Evolutionary conservation across 2,797 vertebrate genomes (phyloP).

Genomic region (Pipistrellus nathusii): DNA sequence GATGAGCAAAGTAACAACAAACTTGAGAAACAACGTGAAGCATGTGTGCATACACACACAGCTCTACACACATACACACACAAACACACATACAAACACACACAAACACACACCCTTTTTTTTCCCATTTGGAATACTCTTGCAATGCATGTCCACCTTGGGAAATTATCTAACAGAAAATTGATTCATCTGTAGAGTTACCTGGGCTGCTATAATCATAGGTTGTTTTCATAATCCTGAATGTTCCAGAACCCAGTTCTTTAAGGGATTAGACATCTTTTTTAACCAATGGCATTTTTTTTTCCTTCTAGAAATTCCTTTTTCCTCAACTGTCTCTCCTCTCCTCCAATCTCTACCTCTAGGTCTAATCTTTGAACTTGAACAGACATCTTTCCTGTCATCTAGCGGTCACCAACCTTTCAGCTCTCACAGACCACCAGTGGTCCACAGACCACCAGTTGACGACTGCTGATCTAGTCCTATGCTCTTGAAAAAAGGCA

Average conservation of each 20-base stretch:
- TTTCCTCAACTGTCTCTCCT: background rate
- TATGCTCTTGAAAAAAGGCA: background rate
- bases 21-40: constrained; percentile 19
- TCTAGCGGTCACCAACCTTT: background rate
- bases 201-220: background rate
- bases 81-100: background rate
- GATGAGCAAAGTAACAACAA: background rate
- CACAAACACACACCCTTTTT: too few species aligned
- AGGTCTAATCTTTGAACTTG: background rate
- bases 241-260: background rate
- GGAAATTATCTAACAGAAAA: background rate
- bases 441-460: too few species aligned
- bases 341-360: background rate
- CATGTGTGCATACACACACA: too few species aligned
- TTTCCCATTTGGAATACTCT: background rate
- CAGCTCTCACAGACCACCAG: too few species aligned
- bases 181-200: accelerated
- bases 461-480: background rate
- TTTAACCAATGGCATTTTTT: background rate
- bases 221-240: background rate
- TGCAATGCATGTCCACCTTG: background rate
- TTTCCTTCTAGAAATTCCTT: background rate
- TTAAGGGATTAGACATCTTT: background rate
- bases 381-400: background rate
- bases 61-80: background rate